Conservation (phyloP, 1,140 invertebrate species). For the Diachasmimorpha longicaudata region DNA sequence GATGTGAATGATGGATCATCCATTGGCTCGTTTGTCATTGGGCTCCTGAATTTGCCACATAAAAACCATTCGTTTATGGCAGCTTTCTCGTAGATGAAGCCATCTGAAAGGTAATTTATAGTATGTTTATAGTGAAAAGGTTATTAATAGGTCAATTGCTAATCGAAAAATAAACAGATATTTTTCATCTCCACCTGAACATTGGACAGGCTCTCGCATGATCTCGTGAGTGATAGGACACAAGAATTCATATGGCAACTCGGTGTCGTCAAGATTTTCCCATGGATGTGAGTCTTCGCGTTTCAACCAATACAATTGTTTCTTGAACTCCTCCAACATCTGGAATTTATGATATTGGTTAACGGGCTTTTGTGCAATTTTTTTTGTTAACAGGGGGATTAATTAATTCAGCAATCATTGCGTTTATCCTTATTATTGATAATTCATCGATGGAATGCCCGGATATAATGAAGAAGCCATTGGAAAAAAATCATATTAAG, state of each 20-base stretch:
- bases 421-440: too few relatives aligned
- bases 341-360: slow-evolving; percentile 26
- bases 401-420: too few relatives aligned
- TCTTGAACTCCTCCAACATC: slow-evolving; percentile 43
- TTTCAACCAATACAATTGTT: slow-evolving; percentile 65
- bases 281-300: slow-evolving; percentile 43
- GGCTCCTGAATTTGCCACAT: slow-evolving; percentile 74
- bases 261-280: slow-evolving; percentile 39
- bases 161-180: too few relatives aligned
- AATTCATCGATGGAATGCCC: too few relatives aligned
- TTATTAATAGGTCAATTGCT: too few relatives aligned
- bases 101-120: slow-evolving; percentile 64
- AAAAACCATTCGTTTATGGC: slow-evolving; percentile 80
- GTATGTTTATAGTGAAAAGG: too few relatives aligned
- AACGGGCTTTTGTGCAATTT: too few relatives aligned
- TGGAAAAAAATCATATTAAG: too few relatives aligned
- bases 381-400: too few relatives aligned
- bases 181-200: slow-evolving; percentile 63
- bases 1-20: slow-evolving; percentile 65
- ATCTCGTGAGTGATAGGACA: slow-evolving; percentile 84
- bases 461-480: too few relatives aligned
- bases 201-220: slow-evolving; percentile 79
- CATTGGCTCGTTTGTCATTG: slow-evolving; percentile 76
- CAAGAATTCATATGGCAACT: slow-evolving; percentile 72
- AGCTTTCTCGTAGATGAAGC: slow-evolving; percentile 77